phyloP scores from a whole-genome alignment of 1,140 invertebrate species.

The Conus ventricosus region DNA sequence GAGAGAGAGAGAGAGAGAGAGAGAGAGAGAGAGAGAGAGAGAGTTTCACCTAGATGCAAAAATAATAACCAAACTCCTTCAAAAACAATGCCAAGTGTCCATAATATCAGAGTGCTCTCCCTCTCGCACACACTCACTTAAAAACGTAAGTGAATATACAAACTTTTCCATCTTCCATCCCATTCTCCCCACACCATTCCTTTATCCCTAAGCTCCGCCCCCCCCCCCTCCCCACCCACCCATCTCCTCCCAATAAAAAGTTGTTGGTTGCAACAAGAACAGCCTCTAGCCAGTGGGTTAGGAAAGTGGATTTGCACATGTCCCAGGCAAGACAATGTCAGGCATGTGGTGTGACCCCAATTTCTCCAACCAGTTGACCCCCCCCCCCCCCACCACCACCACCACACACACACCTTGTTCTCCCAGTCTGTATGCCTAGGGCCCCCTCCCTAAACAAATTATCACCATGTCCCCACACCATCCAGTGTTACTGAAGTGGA shows the following conservation, averaged over 20 bases:
- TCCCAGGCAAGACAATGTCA: background rate
- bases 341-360: background rate
- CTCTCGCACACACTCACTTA: no score
- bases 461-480: background rate
- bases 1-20: conserved; percentile 35
- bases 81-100: no score
- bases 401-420: background rate
- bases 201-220: no score
- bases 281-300: no score
- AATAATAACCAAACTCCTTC: background rate
- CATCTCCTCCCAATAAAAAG: no score
- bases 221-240: no score
- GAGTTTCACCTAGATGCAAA: background rate
- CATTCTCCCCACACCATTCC: no score
- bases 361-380: background rate
- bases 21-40: conserved; percentile 28
- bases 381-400: background rate
- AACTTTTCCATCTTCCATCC: no score
- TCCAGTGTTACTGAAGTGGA: background rate
- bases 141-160: no score
- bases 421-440: background rate
- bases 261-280: no score
- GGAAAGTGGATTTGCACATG: no score
- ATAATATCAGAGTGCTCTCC: no score
- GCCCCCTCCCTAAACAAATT: background rate